Evolutionary conservation across 1,140 invertebrate species (phyloP).

Genomic region (Drosophila littoralis): DNA sequence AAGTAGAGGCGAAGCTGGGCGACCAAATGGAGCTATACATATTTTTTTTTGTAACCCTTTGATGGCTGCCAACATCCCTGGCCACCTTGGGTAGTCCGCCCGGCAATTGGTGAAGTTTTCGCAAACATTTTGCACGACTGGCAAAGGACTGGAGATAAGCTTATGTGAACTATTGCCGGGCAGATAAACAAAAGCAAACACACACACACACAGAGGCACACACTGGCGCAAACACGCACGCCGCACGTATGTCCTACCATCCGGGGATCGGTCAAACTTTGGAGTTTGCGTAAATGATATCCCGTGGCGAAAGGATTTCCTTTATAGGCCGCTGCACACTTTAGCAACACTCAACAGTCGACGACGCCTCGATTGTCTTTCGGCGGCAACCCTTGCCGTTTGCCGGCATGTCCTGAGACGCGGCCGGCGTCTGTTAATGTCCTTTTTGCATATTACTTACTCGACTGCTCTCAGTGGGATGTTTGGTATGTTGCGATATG

Average conservation of each 20-base stretch:
- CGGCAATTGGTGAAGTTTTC: slow-evolving; percentile 61
- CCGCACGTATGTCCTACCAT: slow-evolving; percentile 1
- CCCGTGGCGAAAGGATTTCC: slow-evolving; percentile 82
- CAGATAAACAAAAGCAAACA: slow-evolving; percentile 73
- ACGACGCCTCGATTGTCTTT: slow-evolving; percentile 54
- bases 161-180: slow-evolving; percentile 80
- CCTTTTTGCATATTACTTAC: slow-evolving; percentile 65
- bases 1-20: slow-evolving; percentile 30
- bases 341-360: slow-evolving; percentile 60
- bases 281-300: slow-evolving; percentile 75
- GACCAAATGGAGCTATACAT: slow-evolving; percentile 15
- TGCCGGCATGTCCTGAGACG: slow-evolving; percentile 29
- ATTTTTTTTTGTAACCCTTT: slow-evolving; percentile 60
- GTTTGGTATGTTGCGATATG: slow-evolving; percentile 46
- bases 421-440: slow-evolving; percentile 46
- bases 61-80: slow-evolving; percentile 25
- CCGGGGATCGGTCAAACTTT: slow-evolving; percentile 64
- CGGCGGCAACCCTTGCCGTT: slow-evolving; percentile 50
- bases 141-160: slow-evolving; percentile 67
- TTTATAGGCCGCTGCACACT: slow-evolving; percentile 76
- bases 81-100: background rate
- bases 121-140: slow-evolving; percentile 64
- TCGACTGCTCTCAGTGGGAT: slow-evolving; percentile 60
- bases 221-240: background rate
- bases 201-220: slow-evolving; percentile 31